These are phyloP conservation scores for Chelidonichthys spinosus DNA, from an alignment of 2,797 vertebrate genomes.

Conservation along the genomic window DNA sequence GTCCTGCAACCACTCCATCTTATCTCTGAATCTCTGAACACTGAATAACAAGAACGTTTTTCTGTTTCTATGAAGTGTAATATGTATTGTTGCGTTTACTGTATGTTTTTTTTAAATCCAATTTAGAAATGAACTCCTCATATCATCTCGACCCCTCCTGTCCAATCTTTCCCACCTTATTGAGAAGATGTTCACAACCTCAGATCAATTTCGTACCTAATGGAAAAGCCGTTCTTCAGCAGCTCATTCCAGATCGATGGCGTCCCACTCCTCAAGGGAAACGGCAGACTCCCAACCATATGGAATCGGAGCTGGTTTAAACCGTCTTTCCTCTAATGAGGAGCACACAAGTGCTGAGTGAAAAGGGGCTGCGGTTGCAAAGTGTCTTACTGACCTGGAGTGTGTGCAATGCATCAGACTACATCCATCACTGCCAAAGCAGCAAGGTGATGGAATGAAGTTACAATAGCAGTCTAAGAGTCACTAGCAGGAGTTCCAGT, in stretches of 20 bases:
- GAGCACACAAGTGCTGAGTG: conserved; percentile 42
- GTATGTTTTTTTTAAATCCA: not conserved
- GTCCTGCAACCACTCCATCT: not conserved
- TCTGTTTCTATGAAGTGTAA: not conserved
- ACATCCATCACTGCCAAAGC: conserved; percentile 25
- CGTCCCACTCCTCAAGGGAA: conserved; percentile 20
- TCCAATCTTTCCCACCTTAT: not conserved
- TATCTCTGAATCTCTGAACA: not conserved
- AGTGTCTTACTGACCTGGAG: conserved; percentile 6
- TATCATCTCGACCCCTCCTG: not conserved
- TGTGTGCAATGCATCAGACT: conserved; percentile 8
- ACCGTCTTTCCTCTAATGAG: conserved; percentile 49
- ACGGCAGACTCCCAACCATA: conserved; percentile 36
- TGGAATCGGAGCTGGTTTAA: conserved; percentile 40
- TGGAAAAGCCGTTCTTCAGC: conserved; percentile 42
- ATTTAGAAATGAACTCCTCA: conserved; percentile 18
- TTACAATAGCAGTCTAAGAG: not conserved
- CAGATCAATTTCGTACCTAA: conserved; percentile 49
- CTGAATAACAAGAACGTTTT: not conserved
- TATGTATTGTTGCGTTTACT: not conserved
- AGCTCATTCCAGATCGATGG: conserved; percentile 63
- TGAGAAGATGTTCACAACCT: conserved; percentile 2
- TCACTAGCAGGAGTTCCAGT: too few species aligned
- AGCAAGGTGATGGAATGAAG: not conserved
- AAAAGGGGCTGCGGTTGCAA: conserved; percentile 30